Conservation (phyloP, 1,140 invertebrate genomes). For the Drosophila tani region DNA sequence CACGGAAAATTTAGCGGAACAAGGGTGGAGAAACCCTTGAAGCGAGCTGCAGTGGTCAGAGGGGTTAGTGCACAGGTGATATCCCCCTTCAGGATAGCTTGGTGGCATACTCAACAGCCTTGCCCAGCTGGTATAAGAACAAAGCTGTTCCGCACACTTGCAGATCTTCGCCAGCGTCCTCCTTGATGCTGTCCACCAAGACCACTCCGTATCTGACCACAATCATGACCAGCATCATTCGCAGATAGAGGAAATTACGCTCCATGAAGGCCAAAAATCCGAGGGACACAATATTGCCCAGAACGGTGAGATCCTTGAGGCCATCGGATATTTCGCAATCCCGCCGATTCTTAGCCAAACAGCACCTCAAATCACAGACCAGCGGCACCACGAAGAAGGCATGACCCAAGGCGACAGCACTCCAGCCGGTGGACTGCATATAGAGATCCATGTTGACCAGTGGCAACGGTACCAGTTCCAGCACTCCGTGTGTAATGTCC, state of each 20-base stretch:
- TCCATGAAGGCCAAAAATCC: slow-evolving; percentile 58
- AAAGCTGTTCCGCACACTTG: slow-evolving; percentile 59
- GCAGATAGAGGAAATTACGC: slow-evolving; percentile 48
- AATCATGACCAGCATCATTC: slow-evolving; percentile 59
- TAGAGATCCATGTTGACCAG: slow-evolving; percentile 75
- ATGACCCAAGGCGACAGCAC: slow-evolving; percentile 55
- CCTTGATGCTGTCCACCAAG: slow-evolving; percentile 52
- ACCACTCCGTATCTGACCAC: slow-evolving; percentile 53
- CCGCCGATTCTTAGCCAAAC: slow-evolving; percentile 22
- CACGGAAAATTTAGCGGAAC: slow-evolving; percentile 46
- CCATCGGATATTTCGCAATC: slow-evolving; percentile 51
- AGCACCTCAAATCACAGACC: slow-evolving; percentile 54
- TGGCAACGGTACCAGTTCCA: slow-evolving; percentile 67
- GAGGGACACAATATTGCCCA: slow-evolving; percentile 73
- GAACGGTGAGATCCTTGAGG: slow-evolving; percentile 58
- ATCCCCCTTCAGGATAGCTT: not conserved
- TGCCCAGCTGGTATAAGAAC: slow-evolving; percentile 53
- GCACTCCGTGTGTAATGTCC: slow-evolving; percentile 31
- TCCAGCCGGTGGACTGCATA: slow-evolving; percentile 31
- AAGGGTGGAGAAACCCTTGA: slow-evolving; percentile 53
- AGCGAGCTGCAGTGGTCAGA: slow-evolving; percentile 14
- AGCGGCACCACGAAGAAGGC: slow-evolving; percentile 60
- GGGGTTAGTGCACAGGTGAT: slow-evolving; percentile 21
- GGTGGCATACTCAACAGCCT: slow-evolving; percentile 2
- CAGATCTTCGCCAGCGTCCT: slow-evolving; percentile 58